Evolutionary conservation across 2,113 vertebrate species (phyloP), one percentile per base, ranked within the genome.

Genomic region (Mus pahari): DNA sequence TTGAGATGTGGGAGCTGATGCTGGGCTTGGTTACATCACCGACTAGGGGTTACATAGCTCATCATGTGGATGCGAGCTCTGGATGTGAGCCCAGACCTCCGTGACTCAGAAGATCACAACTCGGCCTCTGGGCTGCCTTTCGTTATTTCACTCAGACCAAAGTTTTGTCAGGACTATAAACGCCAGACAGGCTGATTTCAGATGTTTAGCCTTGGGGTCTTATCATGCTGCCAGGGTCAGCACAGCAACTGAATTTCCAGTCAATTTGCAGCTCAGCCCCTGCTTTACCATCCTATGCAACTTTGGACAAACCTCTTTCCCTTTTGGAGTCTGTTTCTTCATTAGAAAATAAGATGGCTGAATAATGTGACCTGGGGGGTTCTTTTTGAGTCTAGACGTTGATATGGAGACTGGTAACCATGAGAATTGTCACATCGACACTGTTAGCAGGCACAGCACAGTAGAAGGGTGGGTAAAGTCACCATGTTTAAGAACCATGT

Each of bases 201-300:
- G 24, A n/a, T 22, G 50, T 36, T 58, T 73, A 39, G 22, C 77
- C 60, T 71, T 58, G 39, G 53, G 84, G 66, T n/a, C 55, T 45
- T 33, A 3, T 3, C 7, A 0, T 3, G 10, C 50, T 42, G 7
- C n/a, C 12, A 7, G 39, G 36, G 6, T 31, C 16, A 17, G 26
- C 2, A 4, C 3, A 16, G 45, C 36, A 68, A 68, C 45, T 4
- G 2, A 4, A 22, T 16, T 26, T 33, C 64, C 2, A 7, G 58
- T 13, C 33, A n/a, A n/a, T n/a, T 28, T 36, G 53, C 33, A 28
- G 33, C 24, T 84, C 82, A 64, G 77, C 60, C 45, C 42, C 24
- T 11, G 10, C 73, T 19, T 45, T 8, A 28, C 87, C 28, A 11
- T 17, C 4, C 66, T 28, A 22, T 39, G 1, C 39, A 13, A 50